Evolutionary conservation across 1,140 invertebrate genomes (phyloP).

Genomic region (Goniozus legneri): DNA sequence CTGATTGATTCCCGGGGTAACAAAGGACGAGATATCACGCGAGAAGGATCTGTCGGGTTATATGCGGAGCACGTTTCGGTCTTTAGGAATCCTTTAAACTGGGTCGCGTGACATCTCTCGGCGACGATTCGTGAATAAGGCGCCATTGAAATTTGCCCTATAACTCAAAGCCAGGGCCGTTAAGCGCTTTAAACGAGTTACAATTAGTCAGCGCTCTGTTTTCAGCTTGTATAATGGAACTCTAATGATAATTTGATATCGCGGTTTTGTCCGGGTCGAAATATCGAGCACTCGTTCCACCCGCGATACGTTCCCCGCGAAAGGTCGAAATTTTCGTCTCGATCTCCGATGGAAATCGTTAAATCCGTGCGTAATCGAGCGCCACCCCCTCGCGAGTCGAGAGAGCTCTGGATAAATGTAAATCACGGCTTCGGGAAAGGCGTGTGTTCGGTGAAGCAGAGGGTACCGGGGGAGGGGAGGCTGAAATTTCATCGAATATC

Average conservation of each 20-base stretch:
- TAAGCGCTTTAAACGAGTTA: constrained; percentile 43
- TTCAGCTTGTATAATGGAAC: constrained; percentile 26
- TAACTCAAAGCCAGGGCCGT: constrained; percentile 46
- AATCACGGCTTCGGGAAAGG: too few species aligned
- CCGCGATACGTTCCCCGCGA: constrained; percentile 18
- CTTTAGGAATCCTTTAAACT: constrained; percentile 37
- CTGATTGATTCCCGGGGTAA: too few species aligned
- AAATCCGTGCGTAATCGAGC: too few species aligned
- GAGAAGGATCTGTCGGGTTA: constrained; percentile 1
- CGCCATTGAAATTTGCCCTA: constrained; percentile 46
- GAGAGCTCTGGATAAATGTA: too few species aligned
- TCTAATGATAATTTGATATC: constrained; percentile 31
- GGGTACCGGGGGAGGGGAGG: too few species aligned
- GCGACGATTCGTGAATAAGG: constrained; percentile 41
- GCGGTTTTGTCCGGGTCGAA: too few species aligned
- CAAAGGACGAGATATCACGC: background rate
- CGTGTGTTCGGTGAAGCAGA: too few species aligned
- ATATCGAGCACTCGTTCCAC: too few species aligned
- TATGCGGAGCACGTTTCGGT: constrained; percentile 38
- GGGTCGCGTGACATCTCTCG: constrained; percentile 36
- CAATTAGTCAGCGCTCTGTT: constrained; percentile 34
- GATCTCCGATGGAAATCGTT: too few species aligned
- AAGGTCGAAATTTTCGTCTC: constrained; percentile 3
- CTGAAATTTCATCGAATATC: too few species aligned
- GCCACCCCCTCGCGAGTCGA: too few species aligned